Conservation (phyloP, 2,797 vertebrate genomes). For the Notoglanidium macrostoma region DNA sequence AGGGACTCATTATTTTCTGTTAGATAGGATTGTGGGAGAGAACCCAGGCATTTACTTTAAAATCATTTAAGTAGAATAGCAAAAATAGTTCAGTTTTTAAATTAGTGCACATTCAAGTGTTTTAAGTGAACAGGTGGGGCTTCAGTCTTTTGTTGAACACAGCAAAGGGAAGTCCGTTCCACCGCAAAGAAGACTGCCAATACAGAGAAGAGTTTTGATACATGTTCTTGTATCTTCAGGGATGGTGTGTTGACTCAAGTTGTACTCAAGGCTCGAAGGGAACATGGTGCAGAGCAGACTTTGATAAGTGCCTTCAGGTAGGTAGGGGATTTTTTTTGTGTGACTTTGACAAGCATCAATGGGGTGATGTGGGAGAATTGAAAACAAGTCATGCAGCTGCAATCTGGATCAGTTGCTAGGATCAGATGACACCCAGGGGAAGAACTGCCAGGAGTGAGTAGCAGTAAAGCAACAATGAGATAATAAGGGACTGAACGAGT, state of each 20-base stretch:
- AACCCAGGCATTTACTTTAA: background rate
- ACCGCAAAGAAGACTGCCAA: background rate
- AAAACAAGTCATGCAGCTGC: slow-evolving; percentile 2
- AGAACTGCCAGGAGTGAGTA: background rate
- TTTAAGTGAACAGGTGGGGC: background rate
- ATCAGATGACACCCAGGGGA: background rate
- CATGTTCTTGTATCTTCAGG: background rate
- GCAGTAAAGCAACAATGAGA: background rate
- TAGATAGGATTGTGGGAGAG: background rate
- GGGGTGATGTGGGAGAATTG: background rate
- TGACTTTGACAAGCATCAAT: background rate
- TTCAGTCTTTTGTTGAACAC: background rate
- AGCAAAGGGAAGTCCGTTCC: background rate
- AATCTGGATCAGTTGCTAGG: background rate
- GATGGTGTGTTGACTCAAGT: background rate
- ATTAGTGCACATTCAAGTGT: background rate
- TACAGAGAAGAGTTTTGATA: background rate
- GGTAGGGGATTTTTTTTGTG: background rate
- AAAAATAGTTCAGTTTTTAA: background rate
- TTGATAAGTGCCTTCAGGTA: background rate
- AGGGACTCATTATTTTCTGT: background rate
- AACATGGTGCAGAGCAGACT: slow-evolving; percentile 9
- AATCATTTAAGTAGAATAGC: background rate
- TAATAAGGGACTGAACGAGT: background rate
- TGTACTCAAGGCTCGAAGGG: background rate